Percentiles rank a stretch among this genome's conserved stretches.
phyloP scores from a whole-genome alignment of 1,140 invertebrate genomes.

The Marisa cornuarietis region DNA sequence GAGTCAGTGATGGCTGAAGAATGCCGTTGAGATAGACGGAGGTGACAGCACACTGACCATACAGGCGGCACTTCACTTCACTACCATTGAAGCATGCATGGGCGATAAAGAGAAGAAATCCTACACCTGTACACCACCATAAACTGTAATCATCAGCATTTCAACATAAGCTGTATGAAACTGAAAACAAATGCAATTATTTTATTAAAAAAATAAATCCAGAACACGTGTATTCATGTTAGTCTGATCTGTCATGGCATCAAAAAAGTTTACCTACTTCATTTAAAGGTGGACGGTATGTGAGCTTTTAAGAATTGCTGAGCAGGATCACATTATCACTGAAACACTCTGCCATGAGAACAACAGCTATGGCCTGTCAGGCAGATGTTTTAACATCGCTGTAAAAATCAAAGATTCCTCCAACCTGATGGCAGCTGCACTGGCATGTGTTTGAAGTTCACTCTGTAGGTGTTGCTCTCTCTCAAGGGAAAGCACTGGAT shows the following conservation, averaged over 20 bases:
- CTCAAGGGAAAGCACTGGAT: slow-evolving; percentile 58
- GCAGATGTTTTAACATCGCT: background rate
- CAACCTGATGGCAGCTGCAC: slow-evolving; percentile 51
- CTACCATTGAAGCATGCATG: slow-evolving; percentile 46
- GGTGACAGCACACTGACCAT: slow-evolving; percentile 53
- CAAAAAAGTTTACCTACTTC: too few relatives aligned
- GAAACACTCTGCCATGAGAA: too few relatives aligned
- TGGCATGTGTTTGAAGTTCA: slow-evolving; percentile 57
- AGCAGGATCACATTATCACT: too few relatives aligned
- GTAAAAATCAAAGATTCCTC: background rate
- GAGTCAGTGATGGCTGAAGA: slow-evolving; percentile 45
- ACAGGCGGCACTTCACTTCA: slow-evolving; percentile 49
- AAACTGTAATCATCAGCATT: background rate
- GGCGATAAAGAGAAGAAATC: slow-evolving; percentile 50
- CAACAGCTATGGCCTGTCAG: too few relatives aligned
- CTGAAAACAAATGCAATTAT: too few relatives aligned
- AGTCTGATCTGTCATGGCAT: background rate
- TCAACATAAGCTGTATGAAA: background rate
- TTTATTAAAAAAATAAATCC: too few relatives aligned
- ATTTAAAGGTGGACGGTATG: too few relatives aligned
- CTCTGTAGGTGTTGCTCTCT: slow-evolving; percentile 51
- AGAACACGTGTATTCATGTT: background rate
- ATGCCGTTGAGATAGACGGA: slow-evolving; percentile 48
- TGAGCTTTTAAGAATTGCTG: too few relatives aligned
- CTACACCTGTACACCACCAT: slow-evolving; percentile 40